Evolutionary conservation across 2,888 invertebrate species (phyloP).

Genomic region (Drosophila sordidula): DNA sequence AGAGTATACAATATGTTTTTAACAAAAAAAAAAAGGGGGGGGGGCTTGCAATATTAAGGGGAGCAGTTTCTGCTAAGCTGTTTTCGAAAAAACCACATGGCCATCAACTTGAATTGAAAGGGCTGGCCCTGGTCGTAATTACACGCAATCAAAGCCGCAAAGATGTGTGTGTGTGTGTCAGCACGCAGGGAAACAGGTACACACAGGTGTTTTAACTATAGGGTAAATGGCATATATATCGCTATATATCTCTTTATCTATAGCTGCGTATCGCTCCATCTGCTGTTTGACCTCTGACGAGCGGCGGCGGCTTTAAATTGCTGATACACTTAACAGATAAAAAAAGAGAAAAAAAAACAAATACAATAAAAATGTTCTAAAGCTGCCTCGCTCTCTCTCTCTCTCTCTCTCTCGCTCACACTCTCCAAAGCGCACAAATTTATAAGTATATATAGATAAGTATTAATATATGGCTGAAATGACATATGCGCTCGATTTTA

Average conservation of each 20-base stretch:
- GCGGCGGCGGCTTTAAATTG: conserved; percentile 56
- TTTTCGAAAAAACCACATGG: conserved; percentile 14
- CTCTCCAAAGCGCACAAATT: conserved; percentile 7
- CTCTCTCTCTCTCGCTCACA: conserved; percentile 10
- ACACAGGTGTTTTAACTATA: neutral
- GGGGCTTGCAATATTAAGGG: neutral
- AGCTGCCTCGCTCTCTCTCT: conserved; percentile 9
- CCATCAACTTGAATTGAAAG: conserved; percentile 27
- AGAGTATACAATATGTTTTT: neutral
- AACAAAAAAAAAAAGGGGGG: too few relatives aligned
- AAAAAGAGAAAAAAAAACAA: conserved; percentile 6
- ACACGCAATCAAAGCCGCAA: conserved; percentile 8
- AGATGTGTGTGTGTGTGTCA: conserved; percentile 34
- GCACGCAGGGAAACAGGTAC: conserved; percentile 32
- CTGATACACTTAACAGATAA: conserved; percentile 72
- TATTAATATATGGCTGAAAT: conserved; percentile 53
- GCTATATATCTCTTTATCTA: conserved; percentile 15
- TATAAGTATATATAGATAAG: conserved; percentile 38
- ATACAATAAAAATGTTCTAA: conserved; percentile 1
- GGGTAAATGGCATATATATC: too few relatives aligned
- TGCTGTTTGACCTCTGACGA: conserved; percentile 54
- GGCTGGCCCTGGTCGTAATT: conserved; percentile 22
- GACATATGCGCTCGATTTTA: conserved; percentile 56
- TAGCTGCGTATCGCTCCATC: conserved; percentile 27
- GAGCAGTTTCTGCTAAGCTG: neutral